Evolutionary conservation across 2,888 invertebrate genomes (phyloP).

Genomic region (Clusia tigrina): DNA sequence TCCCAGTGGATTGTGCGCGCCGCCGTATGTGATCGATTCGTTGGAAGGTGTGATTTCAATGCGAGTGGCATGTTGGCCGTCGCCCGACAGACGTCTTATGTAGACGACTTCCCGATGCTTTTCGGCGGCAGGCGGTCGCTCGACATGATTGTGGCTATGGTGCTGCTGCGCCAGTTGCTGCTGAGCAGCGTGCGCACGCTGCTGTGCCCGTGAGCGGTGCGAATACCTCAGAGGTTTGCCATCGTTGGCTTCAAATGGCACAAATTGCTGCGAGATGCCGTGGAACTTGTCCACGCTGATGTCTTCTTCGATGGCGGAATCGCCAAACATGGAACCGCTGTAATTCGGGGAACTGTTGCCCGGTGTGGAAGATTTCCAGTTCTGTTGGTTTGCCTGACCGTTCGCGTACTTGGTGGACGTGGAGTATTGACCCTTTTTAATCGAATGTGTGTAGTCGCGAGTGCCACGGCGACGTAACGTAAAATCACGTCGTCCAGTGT

Average conservation of each 20-base stretch:
- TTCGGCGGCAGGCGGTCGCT: conserved; percentile 35
- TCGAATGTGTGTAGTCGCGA: conserved; percentile 64
- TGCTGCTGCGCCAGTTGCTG: conserved; percentile 26
- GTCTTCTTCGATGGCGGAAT: conserved; percentile 65
- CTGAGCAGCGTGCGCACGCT: conserved; percentile 30
- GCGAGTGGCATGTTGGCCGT: conserved; percentile 57
- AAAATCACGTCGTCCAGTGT: conserved; percentile 63
- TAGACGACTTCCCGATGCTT: conserved; percentile 62
- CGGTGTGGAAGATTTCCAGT: conserved; percentile 63
- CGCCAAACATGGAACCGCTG: conserved; percentile 64
- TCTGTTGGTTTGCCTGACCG: conserved; percentile 43
- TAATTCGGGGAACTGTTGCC: conserved; percentile 65
- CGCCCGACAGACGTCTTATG: conserved; percentile 58
- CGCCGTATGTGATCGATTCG: conserved; percentile 53
- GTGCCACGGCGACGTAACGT: conserved; percentile 63
- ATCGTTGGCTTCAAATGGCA: conserved; percentile 56
- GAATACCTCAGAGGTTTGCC: conserved; percentile 55
- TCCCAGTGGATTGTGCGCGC: conserved; percentile 47
- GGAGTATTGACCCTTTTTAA: conserved; percentile 63
- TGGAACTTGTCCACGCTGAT: conserved; percentile 64
- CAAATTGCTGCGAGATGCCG: conserved; percentile 54
- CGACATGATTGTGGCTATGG: conserved; percentile 13
- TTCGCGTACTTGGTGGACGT: conserved; percentile 50
- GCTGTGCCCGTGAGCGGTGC: conserved; percentile 47
- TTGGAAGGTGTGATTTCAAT: conserved; percentile 63